Conservation (phyloP, 2,888 invertebrate species). For the Leucoptera coffeella region DNA sequence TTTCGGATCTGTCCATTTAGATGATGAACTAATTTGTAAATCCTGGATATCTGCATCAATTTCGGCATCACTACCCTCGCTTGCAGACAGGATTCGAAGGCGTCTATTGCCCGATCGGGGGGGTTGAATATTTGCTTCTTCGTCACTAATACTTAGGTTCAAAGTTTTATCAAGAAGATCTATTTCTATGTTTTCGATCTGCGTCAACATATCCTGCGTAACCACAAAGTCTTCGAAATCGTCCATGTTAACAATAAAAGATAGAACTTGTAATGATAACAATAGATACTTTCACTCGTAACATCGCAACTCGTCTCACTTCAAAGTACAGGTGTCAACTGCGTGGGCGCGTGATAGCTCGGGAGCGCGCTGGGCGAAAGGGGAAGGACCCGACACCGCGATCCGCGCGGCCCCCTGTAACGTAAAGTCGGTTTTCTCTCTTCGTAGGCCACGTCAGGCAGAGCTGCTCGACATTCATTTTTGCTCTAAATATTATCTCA, state of each 20-base stretch:
- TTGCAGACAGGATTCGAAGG: slow-evolving; percentile 2
- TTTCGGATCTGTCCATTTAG: slow-evolving; percentile 5
- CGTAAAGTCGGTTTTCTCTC: too few species aligned
- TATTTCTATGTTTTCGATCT: slow-evolving; percentile 6
- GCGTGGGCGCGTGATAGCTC: neutral
- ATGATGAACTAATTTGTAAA: slow-evolving; percentile 5
- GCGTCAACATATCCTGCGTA: slow-evolving; percentile 4
- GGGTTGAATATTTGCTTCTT: slow-evolving; percentile 4
- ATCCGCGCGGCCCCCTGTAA: neutral
- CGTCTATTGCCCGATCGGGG: slow-evolving; percentile 2
- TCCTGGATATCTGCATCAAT: slow-evolving; percentile 4
- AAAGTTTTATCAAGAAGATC: slow-evolving; percentile 5
- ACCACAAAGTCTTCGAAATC: slow-evolving; percentile 6
- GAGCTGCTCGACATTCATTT: too few species aligned
- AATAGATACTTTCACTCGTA: neutral
- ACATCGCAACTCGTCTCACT: neutral
- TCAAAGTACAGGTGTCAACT: neutral
- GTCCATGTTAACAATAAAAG: neutral
- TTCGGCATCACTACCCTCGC: slow-evolving; percentile 5
- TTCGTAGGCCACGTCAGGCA: too few species aligned
- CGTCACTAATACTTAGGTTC: slow-evolving; percentile 5
- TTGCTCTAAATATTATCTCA: too few species aligned
- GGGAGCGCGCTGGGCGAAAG: neutral
- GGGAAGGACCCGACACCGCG: slow-evolving; percentile 1
- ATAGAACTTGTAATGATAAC: neutral